These are phyloP conservation scores for Corapipo altera DNA, from an alignment of 2,113 vertebrate genomes.

Conservation along the genomic window DNA sequence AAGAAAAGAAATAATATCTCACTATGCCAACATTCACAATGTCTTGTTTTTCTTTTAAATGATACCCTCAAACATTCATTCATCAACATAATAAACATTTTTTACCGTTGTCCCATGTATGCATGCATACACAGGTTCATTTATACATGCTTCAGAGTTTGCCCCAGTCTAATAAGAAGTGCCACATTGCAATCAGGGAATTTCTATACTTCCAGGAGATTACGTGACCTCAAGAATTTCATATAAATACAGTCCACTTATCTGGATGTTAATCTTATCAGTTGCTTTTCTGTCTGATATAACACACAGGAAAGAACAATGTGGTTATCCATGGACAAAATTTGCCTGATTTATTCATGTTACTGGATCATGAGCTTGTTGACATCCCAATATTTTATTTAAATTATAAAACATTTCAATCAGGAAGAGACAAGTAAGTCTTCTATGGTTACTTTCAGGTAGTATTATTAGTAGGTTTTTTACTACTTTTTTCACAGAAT, in stretches of 20 bases:
- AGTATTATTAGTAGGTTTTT: background rate
- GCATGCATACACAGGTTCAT: background rate
- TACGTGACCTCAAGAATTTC: background rate
- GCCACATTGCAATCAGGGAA: background rate
- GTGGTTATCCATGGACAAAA: background rate
- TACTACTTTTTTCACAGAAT: background rate
- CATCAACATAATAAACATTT: background rate
- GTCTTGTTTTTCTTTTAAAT: background rate
- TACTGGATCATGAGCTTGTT: background rate
- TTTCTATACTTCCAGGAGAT: background rate
- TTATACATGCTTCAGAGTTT: background rate
- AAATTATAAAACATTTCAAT: background rate
- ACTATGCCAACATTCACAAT: background rate
- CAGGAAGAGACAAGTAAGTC: background rate
- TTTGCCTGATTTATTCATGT: background rate
- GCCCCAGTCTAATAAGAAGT: background rate
- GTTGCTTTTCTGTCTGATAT: background rate
- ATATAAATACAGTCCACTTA: background rate
- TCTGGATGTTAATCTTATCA: background rate
- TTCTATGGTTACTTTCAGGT: fast-evolving
- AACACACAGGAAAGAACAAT: background rate
- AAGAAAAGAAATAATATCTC: background rate
- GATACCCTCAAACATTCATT: background rate
- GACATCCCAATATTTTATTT: background rate
- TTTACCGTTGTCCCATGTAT: background rate